phyloP scores from a whole-genome alignment of 2,888 invertebrate genomes.

The Sarcophaga caerulescens region DNA sequence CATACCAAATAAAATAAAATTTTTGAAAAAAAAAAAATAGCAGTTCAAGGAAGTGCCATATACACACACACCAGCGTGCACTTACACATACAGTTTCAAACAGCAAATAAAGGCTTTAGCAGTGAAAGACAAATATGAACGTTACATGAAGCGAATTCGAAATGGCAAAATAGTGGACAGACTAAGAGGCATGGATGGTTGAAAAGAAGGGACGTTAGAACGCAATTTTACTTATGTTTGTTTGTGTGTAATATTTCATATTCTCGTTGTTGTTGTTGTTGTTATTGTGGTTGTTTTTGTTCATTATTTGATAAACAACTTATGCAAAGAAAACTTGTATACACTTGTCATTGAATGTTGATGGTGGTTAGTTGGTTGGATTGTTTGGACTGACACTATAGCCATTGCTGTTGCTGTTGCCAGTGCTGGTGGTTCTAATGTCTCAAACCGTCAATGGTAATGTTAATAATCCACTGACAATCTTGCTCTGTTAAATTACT shows the following conservation, averaged over 20 bases:
- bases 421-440: slow-evolving; percentile 24
- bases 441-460: slow-evolving; percentile 31
- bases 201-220: neutral
- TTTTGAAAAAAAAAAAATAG: neutral
- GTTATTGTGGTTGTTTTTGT: slow-evolving; percentile 41
- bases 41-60: slow-evolving; percentile 20
- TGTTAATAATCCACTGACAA: slow-evolving; percentile 21
- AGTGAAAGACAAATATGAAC: slow-evolving; percentile 64
- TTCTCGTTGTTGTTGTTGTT: neutral
- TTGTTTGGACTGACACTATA: too few species aligned
- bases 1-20: slow-evolving; percentile 48
- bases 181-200: neutral
- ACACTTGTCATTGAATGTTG: slow-evolving; percentile 51
- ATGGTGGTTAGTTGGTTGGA: neutral
- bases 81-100: neutral
- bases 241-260: slow-evolving; percentile 14
- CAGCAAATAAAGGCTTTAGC: too few species aligned
- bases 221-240: slow-evolving; percentile 16
- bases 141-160: slow-evolving; percentile 54
- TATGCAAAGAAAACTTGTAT: slow-evolving; percentile 54
- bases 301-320: slow-evolving; percentile 61
- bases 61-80: neutral
- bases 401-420: neutral
- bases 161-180: slow-evolving; percentile 36
- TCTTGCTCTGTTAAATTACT: slow-evolving; percentile 44